Conservation (phyloP, 37 sponge, comb jelly and placozoan species). For the Corticium candelabrum region DNA sequence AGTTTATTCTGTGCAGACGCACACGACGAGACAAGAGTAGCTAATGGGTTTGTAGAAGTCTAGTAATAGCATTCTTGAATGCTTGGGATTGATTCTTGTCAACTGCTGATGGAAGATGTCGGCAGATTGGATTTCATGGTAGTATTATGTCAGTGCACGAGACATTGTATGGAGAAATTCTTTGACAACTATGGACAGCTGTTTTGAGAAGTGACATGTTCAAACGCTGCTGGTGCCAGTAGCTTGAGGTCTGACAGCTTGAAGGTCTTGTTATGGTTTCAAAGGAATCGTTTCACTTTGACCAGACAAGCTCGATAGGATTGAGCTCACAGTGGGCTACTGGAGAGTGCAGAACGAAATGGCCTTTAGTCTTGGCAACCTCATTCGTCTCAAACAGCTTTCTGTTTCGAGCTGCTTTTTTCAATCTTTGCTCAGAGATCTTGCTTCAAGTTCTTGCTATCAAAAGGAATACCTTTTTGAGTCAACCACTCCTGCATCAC, state of each 20-base stretch:
- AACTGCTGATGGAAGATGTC: no score
- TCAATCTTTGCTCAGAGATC: background rate
- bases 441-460: background rate
- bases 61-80: no score
- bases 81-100: no score
- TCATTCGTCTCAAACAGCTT: slow-evolving; percentile 25
- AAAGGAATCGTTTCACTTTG: slow-evolving; percentile 9
- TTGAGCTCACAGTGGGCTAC: slow-evolving; percentile 33
- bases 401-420: background rate
- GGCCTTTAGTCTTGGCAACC: background rate
- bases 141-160: no score
- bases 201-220: slow-evolving; percentile 1
- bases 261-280: slow-evolving; percentile 9
- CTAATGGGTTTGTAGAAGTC: no score
- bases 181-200: no score
- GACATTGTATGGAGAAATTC: no score
- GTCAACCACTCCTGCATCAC: background rate
- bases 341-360: slow-evolving; percentile 20
- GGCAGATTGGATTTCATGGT: no score
- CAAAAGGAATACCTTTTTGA: background rate
- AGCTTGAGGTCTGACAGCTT: slow-evolving; percentile 7
- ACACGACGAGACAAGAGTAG: no score
- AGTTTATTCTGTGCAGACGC: no score
- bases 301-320: slow-evolving; percentile 40
- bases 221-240: background rate